Evolutionary conservation across 2,888 invertebrate genomes (phyloP).

Genomic region (Chironomus tentans): DNA sequence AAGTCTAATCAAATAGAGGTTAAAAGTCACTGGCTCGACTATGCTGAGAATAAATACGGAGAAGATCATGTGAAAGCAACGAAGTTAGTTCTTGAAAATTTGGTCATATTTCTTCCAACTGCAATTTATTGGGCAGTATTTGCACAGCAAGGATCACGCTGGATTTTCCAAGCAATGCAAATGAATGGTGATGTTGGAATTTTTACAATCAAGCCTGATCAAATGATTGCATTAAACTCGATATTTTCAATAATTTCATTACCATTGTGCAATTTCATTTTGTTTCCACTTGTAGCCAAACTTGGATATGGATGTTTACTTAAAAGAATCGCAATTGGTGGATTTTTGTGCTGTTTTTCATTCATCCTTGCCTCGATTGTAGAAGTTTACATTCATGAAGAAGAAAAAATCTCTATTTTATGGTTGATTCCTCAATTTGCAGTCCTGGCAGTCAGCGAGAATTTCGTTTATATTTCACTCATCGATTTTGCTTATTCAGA

Average conservation of each 20-base stretch:
- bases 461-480: slow-evolving; percentile 3
- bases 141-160: slow-evolving; percentile 43
- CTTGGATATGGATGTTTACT: slow-evolving; percentile 57
- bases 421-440: slow-evolving; percentile 16
- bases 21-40: slow-evolving; percentile 26
- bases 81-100: slow-evolving; percentile 40
- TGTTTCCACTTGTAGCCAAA: slow-evolving; percentile 61
- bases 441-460: slow-evolving; percentile 2
- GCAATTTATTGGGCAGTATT: slow-evolving; percentile 54
- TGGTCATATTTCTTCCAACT: slow-evolving; percentile 46
- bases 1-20: background rate
- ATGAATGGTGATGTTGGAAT: slow-evolving; percentile 62
- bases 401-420: background rate
- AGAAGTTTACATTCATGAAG: slow-evolving; percentile 39
- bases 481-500: slow-evolving; percentile 10
- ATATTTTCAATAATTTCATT: slow-evolving; percentile 62
- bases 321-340: slow-evolving; percentile 67
- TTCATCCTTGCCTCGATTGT: slow-evolving; percentile 69
- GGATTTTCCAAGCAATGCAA: slow-evolving; percentile 59
- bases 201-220: slow-evolving; percentile 66
- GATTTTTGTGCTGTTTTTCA: slow-evolving; percentile 61
- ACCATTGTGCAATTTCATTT: slow-evolving; percentile 54
- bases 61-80: slow-evolving; percentile 36
- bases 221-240: slow-evolving; percentile 74
- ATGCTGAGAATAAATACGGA: slow-evolving; percentile 24